Conservation (phyloP, 2,888 invertebrate species). For the Belgica antarctica region DNA sequence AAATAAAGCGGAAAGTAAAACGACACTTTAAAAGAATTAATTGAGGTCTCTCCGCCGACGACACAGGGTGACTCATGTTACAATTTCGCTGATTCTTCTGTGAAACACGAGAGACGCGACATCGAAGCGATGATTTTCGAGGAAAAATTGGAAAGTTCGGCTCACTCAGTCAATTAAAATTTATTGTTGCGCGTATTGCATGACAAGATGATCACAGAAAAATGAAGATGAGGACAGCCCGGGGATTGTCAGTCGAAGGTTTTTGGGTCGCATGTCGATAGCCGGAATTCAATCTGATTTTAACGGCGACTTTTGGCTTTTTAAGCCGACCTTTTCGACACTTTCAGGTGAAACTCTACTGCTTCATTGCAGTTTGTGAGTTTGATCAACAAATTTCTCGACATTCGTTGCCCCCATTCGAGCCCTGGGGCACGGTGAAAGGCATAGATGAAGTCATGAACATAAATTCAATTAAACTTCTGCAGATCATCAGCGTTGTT, state of each 20-base stretch:
- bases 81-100: conserved; percentile 17
- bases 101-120: neutral
- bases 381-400: too few relatives aligned
- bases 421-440: too few relatives aligned
- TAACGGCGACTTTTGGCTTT: too few relatives aligned
- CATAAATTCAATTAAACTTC: conserved; percentile 21
- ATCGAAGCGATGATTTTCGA: neutral
- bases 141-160: conserved; percentile 29
- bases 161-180: neutral
- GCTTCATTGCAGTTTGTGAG: too few relatives aligned
- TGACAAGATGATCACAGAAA: neutral
- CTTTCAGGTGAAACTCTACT: too few relatives aligned
- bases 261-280: too few relatives aligned
- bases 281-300: too few relatives aligned
- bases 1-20: conserved; percentile 12
- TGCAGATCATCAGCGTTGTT: conserved; percentile 6
- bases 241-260: neutral
- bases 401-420: too few relatives aligned
- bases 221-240: neutral
- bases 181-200: conserved; percentile 14
- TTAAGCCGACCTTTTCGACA: too few relatives aligned
- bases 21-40: conserved; percentile 8
- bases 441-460: neutral
- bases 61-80: conserved; percentile 14
- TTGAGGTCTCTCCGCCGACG: conserved; percentile 10